Base-by-base conservation (phyloP, 64 coral and sea anemone genomes). In the Dendrophyllia cribrosa region DNA sequence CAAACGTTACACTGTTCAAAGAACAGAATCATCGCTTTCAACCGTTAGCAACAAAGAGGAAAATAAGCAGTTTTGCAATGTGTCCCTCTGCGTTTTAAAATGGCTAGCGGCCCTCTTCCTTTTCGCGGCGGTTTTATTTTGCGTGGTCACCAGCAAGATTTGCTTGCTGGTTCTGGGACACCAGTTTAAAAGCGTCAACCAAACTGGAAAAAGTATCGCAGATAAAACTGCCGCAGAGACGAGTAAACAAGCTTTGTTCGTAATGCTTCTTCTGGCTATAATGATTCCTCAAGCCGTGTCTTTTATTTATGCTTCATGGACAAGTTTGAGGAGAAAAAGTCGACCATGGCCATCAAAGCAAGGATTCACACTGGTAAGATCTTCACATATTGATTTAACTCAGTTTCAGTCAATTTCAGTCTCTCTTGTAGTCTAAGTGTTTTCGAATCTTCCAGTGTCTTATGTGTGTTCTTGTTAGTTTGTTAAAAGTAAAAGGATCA, bases 251-350 rank as follows among this genome's bases (percentile, higher is more conserved):
- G 86, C 87, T 4, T 79, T 88, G 1, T 80, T 97, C 16, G 65
- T 97, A 52, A 97, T 97, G 91, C 77, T 97, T 52, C 43, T 94
- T 1, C 23, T 97, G 2, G 74, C 90, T 49, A 43, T 94, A 6
- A 94, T 97, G 95, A 61, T 97, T n/a, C 95, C 95, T 15, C 92
- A 94, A 49, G 76, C 24, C 43, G 76, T 88, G 22, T 91, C 95
- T 17, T 88, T 97, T 1, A 11, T 97, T 58, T 80, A 81, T 24
- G 88, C 87, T 7, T 58, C 76, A n/a, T 97, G 95, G 95, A 93
- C 82, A 0, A 94, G 78, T 76, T 74, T 94, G 68, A 81, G 87
- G 22, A 82, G 75, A 24, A 94, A 90, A 44, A 91, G 82, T 84
- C 87, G 87, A 19, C 92, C 92, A 15, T 97, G 95, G 95, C 95